phyloP scores from a whole-genome alignment of 2,113 vertebrate genomes.

The Collichthys lucidus region DNA sequence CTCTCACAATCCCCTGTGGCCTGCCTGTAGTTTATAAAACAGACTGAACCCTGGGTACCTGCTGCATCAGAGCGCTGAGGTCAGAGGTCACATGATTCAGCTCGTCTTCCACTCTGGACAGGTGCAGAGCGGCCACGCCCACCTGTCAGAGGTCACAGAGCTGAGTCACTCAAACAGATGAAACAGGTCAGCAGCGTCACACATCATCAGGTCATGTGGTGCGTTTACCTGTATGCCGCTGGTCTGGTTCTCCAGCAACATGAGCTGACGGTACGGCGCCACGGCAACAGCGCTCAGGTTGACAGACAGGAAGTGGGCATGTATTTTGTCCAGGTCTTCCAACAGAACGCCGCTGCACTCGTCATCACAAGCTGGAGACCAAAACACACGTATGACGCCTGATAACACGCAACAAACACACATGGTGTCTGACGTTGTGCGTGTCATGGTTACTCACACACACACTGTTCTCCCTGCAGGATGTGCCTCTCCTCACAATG shows the following conservation, averaged over 20 bases:
- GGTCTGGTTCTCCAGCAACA: slow-evolving; percentile 86
- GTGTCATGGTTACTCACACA: slow-evolving; percentile 85
- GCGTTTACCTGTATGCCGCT: slow-evolving; percentile 83
- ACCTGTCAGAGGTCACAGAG: slow-evolving; percentile 22
- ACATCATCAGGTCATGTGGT: not conserved
- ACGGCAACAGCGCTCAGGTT: slow-evolving; percentile 83
- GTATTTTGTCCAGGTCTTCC: slow-evolving; percentile 82
- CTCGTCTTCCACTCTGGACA: slow-evolving; percentile 41
- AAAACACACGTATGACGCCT: not conserved
- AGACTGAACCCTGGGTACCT: slow-evolving; percentile 33
- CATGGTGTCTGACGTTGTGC: not conserved
- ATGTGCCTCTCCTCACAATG: slow-evolving; percentile 88
- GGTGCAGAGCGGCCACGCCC: not conserved
- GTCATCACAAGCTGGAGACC: slow-evolving; percentile 88
- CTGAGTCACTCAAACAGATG: too few species aligned
- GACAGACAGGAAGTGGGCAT: slow-evolving; percentile 76
- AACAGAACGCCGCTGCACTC: slow-evolving; percentile 88
- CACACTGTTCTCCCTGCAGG: slow-evolving; percentile 84
- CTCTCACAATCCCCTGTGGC: not conserved
- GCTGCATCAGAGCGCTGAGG: slow-evolving; percentile 43
- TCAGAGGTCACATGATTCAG: slow-evolving; percentile 47
- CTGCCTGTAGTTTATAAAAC: not conserved
- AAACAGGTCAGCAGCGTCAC: too few species aligned
- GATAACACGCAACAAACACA: not conserved
- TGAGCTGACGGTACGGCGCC: slow-evolving; percentile 83